Base-by-base conservation (phyloP, 2,888 invertebrate genomes). In the Strigamia crassipes region DNA sequence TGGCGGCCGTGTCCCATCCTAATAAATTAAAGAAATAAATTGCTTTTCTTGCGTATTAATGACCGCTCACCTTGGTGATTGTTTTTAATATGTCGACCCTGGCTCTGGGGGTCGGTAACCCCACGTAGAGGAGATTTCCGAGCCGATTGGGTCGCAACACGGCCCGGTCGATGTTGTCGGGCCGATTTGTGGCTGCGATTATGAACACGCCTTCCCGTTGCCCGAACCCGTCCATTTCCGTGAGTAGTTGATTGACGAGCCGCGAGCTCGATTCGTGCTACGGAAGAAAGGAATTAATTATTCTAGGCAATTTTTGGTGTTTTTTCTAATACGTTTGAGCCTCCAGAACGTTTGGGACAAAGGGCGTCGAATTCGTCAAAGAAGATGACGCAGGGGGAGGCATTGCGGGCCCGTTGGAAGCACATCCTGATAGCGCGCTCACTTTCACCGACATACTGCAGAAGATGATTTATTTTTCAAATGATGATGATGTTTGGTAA, bases 321-420 rank as follows among this genome's bases (percentile, higher is more conserved):
- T 38, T 38, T 38, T 38, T 38, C 10, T 38, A 86, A 86, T 87
- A 91, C 92, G 87, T 91, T 93, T 85, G 90, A 92, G 83, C 92
- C 91, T 66, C 94, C 93, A 5, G 94, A 93, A 86, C 99, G 90
- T 85, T 94, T 93, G 0, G 98, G 97, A 87, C 97, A 98, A 41
- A 99, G 88, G 0, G 99, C 95, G 88, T 99, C 99, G 84, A 99
- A 91, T 89, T 99, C 99, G 87, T 99, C 99, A 87, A 99, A 99
- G 89, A 99, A 99, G 87, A 99, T 97, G 3, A 99, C 97, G 87
- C 99, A 99, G 0, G 99, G 99, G 0, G 96, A 93, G 0, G 97
- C 97, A 88, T 97, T 97, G 77, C 95, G 90, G 0, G 99, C 99
- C 84, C 98, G 91, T 87, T 95, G 93, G 87, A 99, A 99, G 86